A percentile compares a stretch with the other conserved stretches of the same genome.
These are phyloP conservation scores for Lysiphlebus fabarum DNA, from an alignment of 1,140 invertebrate genomes.

Conservation along the genomic window DNA sequence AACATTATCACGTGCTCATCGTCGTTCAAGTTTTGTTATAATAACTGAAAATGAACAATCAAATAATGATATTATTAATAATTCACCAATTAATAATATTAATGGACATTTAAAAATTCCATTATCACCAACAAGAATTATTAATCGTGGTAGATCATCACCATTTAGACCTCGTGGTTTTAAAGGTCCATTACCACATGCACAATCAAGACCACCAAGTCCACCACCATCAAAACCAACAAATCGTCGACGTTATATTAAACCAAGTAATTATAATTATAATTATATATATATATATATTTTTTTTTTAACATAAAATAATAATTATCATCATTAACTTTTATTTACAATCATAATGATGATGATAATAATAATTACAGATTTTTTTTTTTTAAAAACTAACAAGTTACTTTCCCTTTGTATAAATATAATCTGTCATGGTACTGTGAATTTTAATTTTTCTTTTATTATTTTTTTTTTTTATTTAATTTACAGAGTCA, in stretches of 20 bases:
- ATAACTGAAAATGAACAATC: conserved; percentile 54
- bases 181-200: conserved; percentile 53
- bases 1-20: conserved; percentile 40
- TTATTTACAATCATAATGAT: too few relatives aligned
- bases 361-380: too few relatives aligned
- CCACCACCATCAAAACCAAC: conserved; percentile 24
- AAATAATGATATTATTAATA: neutral
- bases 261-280: conserved; percentile 23
- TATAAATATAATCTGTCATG: neutral
- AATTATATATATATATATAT: too few relatives aligned
- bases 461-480: conserved; percentile 16
- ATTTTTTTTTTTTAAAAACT: too few relatives aligned
- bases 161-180: conserved; percentile 61
- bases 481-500: conserved; percentile 36
- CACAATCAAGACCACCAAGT: conserved; percentile 42
- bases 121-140: conserved; percentile 31
- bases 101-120: conserved; percentile 42
- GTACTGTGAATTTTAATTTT: conserved; percentile 9
- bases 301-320: too few relatives aligned
- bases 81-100: conserved; percentile 7
- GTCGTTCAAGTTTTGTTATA: conserved; percentile 60
- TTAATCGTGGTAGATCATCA: conserved; percentile 53
- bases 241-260: conserved; percentile 15
- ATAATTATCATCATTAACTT: conserved; percentile 2
- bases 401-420: too few relatives aligned